phyloP scores from a whole-genome alignment of 2,797 vertebrate species.

The Melanogrammus aeglefinus region DNA sequence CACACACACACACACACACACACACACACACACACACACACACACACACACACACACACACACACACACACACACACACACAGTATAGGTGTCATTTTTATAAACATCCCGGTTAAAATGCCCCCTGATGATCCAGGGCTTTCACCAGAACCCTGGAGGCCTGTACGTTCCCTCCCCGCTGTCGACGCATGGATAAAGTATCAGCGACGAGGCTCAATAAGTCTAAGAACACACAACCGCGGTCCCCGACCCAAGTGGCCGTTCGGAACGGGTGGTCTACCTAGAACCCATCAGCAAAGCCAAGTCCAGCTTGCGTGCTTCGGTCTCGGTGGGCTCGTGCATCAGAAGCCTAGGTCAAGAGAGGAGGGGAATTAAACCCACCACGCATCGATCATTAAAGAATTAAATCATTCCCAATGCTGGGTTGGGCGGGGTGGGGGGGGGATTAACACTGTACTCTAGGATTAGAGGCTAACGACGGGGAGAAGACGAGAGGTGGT shows the following conservation, averaged over 20 bases:
- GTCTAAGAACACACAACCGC: conserved; percentile 27
- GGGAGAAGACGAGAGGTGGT: conserved; percentile 24
- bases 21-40: neutral
- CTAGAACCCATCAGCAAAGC: conserved; percentile 28
- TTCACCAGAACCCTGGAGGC: conserved; percentile 23
- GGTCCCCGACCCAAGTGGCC: conserved; percentile 27
- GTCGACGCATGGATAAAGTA: conserved; percentile 16
- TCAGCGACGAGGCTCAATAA: conserved; percentile 3
- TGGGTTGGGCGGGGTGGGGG: neutral
- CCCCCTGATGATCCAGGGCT: conserved; percentile 30
- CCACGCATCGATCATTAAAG: conserved; percentile 60
- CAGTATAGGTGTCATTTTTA: conserved; percentile 52
- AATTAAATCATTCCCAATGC: conserved; percentile 61
- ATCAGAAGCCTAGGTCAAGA: conserved; percentile 38
- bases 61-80: conserved; percentile 31
- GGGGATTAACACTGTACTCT: conserved; percentile 51
- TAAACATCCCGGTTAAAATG: conserved; percentile 45
- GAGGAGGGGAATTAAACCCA: conserved; percentile 22
- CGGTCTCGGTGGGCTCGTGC: conserved; percentile 47
- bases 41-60: neutral
- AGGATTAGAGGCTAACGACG: conserved; percentile 14
- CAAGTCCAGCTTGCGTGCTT: conserved; percentile 37
- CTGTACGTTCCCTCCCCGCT: neutral
- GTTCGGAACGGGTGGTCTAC: neutral
- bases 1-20: conserved; percentile 33